Percentiles rank a stretch among this genome's conserved stretches.
These are phyloP conservation scores for Entomyzon cyanotis DNA, from an alignment of 2,113 vertebrate genomes.

Conservation along the genomic window DNA sequence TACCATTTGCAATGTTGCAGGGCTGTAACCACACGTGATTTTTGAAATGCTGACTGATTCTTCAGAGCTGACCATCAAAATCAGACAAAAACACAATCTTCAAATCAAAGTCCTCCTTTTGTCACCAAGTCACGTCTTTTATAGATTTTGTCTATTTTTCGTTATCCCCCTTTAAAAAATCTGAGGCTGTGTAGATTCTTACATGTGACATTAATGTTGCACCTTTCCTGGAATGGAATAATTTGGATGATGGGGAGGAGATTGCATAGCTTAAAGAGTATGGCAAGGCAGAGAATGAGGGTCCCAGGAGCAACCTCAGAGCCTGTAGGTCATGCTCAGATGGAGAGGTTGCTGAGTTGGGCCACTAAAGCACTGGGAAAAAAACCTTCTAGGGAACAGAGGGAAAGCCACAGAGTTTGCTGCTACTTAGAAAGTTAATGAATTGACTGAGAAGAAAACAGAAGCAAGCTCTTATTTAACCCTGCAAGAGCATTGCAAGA, in stretches of 20 bases:
- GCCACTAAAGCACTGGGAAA: background rate
- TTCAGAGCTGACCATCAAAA: background rate
- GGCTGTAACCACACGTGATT: fast-evolving
- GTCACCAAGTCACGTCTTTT: background rate
- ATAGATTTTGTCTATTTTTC: background rate
- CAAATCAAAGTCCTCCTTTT: background rate
- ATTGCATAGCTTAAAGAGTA: background rate
- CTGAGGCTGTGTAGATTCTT: background rate
- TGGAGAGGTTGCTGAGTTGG: background rate
- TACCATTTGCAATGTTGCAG: fast-evolving
- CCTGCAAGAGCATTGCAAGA: background rate
- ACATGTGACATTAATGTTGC: background rate
- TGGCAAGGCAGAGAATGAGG: background rate
- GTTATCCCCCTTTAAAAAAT: background rate
- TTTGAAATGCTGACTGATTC: background rate
- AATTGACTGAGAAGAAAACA: background rate
- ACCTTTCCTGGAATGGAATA: background rate
- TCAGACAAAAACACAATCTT: background rate
- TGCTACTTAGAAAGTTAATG: background rate
- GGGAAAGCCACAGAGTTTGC: background rate
- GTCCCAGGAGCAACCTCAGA: background rate
- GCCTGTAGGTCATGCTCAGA: background rate
- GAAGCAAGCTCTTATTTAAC: background rate
- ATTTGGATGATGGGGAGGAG: background rate
- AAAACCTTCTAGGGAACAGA: background rate